Percentiles rank a stretch among this genome's conserved stretches.
phyloP scores from a whole-genome alignment of 2,797 vertebrate genomes.

The Merluccius polli region DNA sequence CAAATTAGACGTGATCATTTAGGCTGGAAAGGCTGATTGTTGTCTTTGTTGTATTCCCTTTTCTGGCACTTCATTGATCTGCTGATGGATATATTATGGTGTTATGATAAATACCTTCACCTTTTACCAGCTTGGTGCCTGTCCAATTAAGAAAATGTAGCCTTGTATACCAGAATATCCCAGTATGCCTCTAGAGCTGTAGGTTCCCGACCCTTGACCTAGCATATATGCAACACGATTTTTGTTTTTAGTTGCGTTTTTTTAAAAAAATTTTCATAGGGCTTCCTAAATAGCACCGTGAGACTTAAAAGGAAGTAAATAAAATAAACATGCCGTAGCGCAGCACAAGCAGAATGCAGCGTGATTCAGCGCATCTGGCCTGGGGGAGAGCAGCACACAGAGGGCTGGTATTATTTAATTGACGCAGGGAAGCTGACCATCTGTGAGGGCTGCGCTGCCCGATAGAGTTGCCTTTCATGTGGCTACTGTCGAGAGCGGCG shows the following conservation, averaged over 20 bases:
- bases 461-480: conserved; percentile 81
- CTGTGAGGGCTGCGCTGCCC: conserved; percentile 66
- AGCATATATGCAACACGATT: background rate
- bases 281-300: conserved; percentile 34
- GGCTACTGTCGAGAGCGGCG: conserved; percentile 71
- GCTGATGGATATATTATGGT: background rate
- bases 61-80: background rate
- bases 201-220: background rate
- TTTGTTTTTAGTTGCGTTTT: background rate
- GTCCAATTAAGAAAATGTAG: background rate
- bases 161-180: background rate
- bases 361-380: conserved; percentile 68
- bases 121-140: no score
- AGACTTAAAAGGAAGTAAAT: conserved; percentile 52
- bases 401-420: conserved; percentile 65
- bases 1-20: background rate
- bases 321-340: conserved; percentile 47
- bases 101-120: background rate
- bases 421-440: conserved; percentile 71
- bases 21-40: background rate
- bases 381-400: conserved; percentile 42
- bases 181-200: background rate
- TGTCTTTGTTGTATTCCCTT: background rate
- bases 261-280: background rate
- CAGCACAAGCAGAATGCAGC: background rate